Evolutionary conservation across 2,113 vertebrate genomes (phyloP), one percentile per base, ranked within the genome.

Genomic region (Amphilophus citrinellus): DNA sequence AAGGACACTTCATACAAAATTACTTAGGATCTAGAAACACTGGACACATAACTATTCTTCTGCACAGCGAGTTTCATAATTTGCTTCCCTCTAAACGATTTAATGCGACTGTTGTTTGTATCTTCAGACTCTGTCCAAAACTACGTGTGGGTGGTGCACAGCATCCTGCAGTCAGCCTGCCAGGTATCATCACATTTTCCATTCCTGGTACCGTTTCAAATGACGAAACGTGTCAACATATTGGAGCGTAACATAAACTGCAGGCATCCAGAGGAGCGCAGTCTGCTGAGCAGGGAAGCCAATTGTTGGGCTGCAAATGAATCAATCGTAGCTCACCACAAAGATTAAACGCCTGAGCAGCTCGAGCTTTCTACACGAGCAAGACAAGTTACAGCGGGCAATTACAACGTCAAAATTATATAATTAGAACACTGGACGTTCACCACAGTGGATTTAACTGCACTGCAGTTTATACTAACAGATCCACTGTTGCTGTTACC

Each of bases 131-230:
- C 77, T 14, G 24, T 68, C 77, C 59, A 61, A 44, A 76, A 44
- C 32, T n/a, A 35, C 22, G 20, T 7, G 81, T 63, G 86, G 84
- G 87, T 18, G 80, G 84, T 53, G 82, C 76, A 20, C 56, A 61
- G 32, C 62, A 37, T 73, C 87, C 80, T 22, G 24, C 75, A 24
- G 79, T 32, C 6, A 18, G 59, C 78, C 60, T 75, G 78, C 61
- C 84, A 86, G 88, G 78, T 88, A 57, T 10, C 39, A 59, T 89
- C 89, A 87, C 20, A 83, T 82, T 94, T 93, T 93, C 92, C 92
- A 42, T 84, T 88, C 75, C 87, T 61, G 79, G 59, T 80, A 80
- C 56, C 24, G n/a, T 80, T 89, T 90, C 35, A 90, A 58, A 84
- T 65, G 77, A 87, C 87, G 80, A 86, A 85, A 84, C 6, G 73